Evolutionary conservation across 1,140 invertebrate species (phyloP).

Genomic region (Bombus soroeensis): DNA sequence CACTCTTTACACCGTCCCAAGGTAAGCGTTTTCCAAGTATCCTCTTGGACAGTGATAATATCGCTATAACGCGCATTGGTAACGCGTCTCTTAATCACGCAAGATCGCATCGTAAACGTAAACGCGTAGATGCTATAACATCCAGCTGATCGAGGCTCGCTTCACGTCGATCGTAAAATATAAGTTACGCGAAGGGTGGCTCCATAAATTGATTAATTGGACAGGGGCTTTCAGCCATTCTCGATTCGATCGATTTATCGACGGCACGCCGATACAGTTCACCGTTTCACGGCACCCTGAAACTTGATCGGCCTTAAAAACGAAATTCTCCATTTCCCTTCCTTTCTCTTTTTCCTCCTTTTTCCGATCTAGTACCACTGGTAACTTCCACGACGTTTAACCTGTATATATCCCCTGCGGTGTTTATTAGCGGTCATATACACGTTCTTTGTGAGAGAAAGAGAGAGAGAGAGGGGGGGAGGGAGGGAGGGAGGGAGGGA

Average conservation of each 20-base stretch:
- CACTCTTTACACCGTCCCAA: not conserved
- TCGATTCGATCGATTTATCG: not conserved
- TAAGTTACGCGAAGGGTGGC: not conserved
- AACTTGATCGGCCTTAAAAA: not conserved
- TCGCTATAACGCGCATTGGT: no score
- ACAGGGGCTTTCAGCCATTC: not conserved
- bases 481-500: not conserved
- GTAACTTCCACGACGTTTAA: not conserved
- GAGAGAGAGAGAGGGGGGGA: not conserved
- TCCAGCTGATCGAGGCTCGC: not conserved
- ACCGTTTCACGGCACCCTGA: not conserved
- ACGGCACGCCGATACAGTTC: not conserved
- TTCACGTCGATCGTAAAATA: not conserved
- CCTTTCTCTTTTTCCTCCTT: no score
- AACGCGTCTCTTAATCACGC: not conserved
- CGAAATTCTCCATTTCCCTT: not conserved
- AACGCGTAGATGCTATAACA: not conserved
- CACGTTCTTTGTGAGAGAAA: not conserved
- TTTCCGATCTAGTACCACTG: not conserved
- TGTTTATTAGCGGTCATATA: not conserved
- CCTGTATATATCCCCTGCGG: not conserved
- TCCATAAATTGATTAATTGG: not conserved
- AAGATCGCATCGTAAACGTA: constrained; percentile 12
- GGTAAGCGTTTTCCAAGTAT: not conserved
- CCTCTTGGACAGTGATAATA: not conserved